Evolutionary conservation across 2,888 invertebrate genomes (phyloP), one percentile per base, ranked within the genome.

Genomic region (Eupithecia abbreviata): DNA sequence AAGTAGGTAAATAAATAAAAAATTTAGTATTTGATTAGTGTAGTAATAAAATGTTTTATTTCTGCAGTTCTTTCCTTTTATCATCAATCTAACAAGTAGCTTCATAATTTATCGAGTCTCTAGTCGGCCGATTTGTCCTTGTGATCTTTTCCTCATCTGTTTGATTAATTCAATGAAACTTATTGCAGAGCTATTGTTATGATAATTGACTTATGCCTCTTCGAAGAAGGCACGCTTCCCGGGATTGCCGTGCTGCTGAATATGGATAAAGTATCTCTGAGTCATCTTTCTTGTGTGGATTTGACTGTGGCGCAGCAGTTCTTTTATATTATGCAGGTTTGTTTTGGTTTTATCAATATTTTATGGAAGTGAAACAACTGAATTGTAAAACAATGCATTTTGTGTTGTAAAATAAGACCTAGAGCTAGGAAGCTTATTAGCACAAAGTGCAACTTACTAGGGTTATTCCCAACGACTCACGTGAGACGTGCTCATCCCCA

Each of bases 261-360:
- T 85, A 95, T 97, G 90, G 95, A 95, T 68, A 96, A 96, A 4
- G 93, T 96, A 0, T 92, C 94, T 15, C 90, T 97, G n/a, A 96
- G 96, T 0, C 97, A 97, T 83, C 89, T 97, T 18, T 95, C 96
- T 4, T 95, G 96, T 79, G 89, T 97, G 5, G 96, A 96, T 76
- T 90, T 97, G 2, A 90, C 96, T 75, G 95, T 96, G n/a, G 93
- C 97, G 79, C 97, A 96, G 83, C 97, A 97, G 84, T 97, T 96
- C 81, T 95, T 97, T 77, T 95, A 93, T 80, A 97, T 96, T 85
- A 89, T 97, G 74, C 97, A 97, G 92, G 96, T 96, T 72, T n/a
- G 74, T 75, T 55, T 47, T 1, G 62, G n/a, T 43, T 58, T 58
- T 10, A 58, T 10, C 58, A 58, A 55, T 13, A 2, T 2, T n/a